These are phyloP conservation scores for Heteronetta atricapilla DNA, from an alignment of 2,113 vertebrate species.

Conservation along the genomic window DNA sequence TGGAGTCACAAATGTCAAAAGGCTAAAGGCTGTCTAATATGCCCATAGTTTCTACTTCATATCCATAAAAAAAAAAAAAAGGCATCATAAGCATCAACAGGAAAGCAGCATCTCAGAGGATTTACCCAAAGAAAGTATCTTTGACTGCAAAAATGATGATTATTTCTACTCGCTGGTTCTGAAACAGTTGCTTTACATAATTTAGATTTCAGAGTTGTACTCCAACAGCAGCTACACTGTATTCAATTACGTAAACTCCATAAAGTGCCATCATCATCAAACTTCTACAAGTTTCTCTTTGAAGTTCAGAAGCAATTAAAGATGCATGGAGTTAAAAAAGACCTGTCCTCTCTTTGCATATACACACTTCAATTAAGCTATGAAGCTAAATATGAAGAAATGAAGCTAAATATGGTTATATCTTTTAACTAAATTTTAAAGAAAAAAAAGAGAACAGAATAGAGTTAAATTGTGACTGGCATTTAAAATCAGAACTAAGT, in stretches of 20 bases:
- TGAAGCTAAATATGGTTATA: background rate
- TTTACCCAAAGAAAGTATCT: background rate
- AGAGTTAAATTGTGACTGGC: background rate
- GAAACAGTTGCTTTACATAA: conserved; percentile 36
- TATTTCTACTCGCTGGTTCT: conserved; percentile 28
- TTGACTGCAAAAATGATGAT: background rate
- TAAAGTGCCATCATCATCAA: conserved; percentile 31
- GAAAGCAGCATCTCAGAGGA: background rate
- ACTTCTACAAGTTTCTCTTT: conserved; percentile 17
- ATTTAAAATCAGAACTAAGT: background rate
- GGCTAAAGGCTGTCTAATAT: background rate
- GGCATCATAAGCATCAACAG: background rate
- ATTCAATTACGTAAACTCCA: conserved; percentile 54
- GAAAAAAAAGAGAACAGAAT: background rate
- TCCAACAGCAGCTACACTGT: conserved; percentile 5
- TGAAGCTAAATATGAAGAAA: no score
- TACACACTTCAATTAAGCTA: background rate
- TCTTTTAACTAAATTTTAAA: background rate
- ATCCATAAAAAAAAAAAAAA: background rate
- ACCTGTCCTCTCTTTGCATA: background rate
- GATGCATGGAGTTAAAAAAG: background rate
- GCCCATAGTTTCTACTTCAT: background rate
- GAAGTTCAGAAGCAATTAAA: conserved; percentile 39
- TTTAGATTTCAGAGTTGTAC: conserved; percentile 33
- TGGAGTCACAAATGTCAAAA: conserved; percentile 32